Percentiles rank a stretch among this genome's conserved stretches.
phyloP scores from a whole-genome alignment of 2,797 vertebrate genomes.

The Poliocrania exsul region DNA sequence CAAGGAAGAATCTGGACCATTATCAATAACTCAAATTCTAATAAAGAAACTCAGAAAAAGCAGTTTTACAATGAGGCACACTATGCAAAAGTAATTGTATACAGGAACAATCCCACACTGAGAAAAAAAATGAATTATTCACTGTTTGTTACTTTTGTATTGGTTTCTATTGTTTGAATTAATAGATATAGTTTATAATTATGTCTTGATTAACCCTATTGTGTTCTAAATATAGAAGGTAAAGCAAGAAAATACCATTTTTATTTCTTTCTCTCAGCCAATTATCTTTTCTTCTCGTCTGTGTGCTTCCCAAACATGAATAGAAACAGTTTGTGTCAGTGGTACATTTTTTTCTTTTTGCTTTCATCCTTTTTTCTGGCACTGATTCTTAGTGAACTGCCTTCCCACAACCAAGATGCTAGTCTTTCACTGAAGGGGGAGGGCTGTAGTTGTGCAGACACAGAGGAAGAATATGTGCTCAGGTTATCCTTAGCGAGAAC shows the following conservation, averaged over 20 bases:
- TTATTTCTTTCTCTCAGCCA: conserved; percentile 58
- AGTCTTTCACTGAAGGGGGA: conserved; percentile 44
- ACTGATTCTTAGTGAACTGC: conserved; percentile 59
- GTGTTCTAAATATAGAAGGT: conserved; percentile 61
- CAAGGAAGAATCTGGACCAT: conserved; percentile 47
- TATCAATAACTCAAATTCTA: conserved; percentile 56
- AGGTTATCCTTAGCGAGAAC: conserved; percentile 81
- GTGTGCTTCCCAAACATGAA: conserved; percentile 67
- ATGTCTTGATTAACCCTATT: conserved; percentile 64
- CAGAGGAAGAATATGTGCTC: conserved; percentile 47
- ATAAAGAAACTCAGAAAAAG: conserved; percentile 39
- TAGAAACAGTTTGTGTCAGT: conserved; percentile 69
- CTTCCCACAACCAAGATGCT: conserved; percentile 66
- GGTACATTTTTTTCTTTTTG: conserved; percentile 48
- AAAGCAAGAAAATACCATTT: conserved; percentile 64
- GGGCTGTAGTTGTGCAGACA: conserved; percentile 25
- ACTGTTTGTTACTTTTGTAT: conserved; percentile 42
- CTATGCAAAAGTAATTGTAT: conserved; percentile 24
- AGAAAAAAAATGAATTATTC: conserved; percentile 46
- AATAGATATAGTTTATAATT: conserved; percentile 56
- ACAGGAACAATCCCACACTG: conserved; percentile 2
- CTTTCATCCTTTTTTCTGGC: conserved; percentile 66
- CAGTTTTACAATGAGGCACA: conserved; percentile 20
- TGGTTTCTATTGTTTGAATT: conserved; percentile 43
- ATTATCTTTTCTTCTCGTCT: conserved; percentile 65